These are phyloP conservation scores for Odobenus rosmarus DNA, from an alignment of 2,113 vertebrate species.

Conservation along the genomic window DNA sequence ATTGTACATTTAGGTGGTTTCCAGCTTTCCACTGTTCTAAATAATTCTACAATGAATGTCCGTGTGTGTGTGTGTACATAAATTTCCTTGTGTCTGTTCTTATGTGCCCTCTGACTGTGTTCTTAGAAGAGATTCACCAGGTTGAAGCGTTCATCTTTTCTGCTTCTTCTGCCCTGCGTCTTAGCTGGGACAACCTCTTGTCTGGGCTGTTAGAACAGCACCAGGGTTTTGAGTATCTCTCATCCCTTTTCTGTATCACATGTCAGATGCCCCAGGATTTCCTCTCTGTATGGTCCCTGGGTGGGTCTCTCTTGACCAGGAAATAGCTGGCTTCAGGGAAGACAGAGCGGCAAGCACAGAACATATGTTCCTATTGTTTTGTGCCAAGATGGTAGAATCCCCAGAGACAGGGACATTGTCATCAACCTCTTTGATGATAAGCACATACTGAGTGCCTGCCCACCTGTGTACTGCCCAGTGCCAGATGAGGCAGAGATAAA, in stretches of 20 bases:
- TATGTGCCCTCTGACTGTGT: neutral
- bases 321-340: constrained; percentile 44
- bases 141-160: neutral
- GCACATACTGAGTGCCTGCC: neutral
- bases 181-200: constrained; percentile 5
- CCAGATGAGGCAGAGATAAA: neutral
- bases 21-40: constrained; percentile 23
- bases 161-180: neutral
- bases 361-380: constrained; percentile 20
- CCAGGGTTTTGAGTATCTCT: neutral
- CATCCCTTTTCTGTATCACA: neutral
- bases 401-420: neutral
- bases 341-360: constrained; percentile 1
- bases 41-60: constrained; percentile 33
- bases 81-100: neutral
- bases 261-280: constrained; percentile 15
- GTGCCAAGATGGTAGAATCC: neutral
- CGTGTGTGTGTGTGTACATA: neutral
- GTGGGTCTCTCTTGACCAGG: constrained; percentile 19
- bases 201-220: neutral
- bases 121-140: constrained; percentile 27
- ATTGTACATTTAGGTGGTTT: neutral
- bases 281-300: neutral
- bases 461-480: neutral
- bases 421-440: neutral